Conservation (phyloP, 2,113 vertebrate species). For the Rhynchopsitta pachyrhyncha region DNA sequence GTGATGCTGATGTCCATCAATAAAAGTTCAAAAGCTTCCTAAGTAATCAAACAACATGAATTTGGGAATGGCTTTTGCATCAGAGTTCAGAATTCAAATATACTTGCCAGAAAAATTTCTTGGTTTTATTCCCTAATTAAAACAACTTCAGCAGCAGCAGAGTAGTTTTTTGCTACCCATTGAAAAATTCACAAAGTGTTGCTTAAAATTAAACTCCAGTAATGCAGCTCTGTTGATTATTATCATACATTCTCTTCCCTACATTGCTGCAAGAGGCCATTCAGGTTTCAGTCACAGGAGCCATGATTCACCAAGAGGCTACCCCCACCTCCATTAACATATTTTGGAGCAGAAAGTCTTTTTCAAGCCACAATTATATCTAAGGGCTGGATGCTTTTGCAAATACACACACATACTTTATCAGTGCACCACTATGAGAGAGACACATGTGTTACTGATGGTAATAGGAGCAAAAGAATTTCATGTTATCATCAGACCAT, state of each 20-base stretch:
- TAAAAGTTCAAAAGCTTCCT: neutral
- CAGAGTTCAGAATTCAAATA: neutral
- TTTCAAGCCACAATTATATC: neutral
- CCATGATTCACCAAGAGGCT: fast-evolving
- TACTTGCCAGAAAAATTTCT: neutral
- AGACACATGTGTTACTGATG: neutral
- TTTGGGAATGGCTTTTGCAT: neutral
- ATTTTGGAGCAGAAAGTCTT: neutral
- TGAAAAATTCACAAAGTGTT: neutral
- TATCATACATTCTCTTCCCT: too few relatives aligned
- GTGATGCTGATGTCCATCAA: neutral
- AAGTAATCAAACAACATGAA: neutral
- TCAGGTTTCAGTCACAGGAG: neutral
- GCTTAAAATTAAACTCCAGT: neutral
- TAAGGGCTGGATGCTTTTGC: neutral
- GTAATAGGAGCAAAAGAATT: neutral
- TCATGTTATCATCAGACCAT: neutral
- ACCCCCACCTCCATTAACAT: neutral
- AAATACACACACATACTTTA: neutral
- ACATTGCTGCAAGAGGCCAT: neutral
- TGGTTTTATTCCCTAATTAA: neutral
- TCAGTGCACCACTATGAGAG: neutral
- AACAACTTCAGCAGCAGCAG: neutral
- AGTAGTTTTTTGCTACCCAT: neutral
- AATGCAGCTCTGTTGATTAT: neutral